phyloP scores from a whole-genome alignment of 2,797 vertebrate genomes.

The Cuculus canorus region DNA sequence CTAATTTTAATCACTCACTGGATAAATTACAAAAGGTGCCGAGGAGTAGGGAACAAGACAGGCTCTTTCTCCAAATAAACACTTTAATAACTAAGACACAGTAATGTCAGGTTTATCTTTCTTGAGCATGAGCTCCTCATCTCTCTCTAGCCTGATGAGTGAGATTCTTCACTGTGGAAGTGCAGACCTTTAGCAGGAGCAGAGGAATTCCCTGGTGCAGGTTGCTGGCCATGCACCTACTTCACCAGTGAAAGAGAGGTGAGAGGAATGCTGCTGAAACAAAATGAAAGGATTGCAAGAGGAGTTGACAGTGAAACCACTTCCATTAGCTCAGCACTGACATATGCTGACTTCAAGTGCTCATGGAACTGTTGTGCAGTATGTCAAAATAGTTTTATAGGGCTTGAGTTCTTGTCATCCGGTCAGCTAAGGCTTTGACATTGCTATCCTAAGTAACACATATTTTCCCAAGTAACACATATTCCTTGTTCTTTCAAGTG shows the following conservation, averaged over 20 bases:
- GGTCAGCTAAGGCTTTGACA: not conserved
- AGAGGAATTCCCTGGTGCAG: not conserved
- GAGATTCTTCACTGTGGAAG: not conserved
- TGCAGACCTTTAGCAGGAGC: not conserved
- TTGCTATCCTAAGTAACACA: not conserved
- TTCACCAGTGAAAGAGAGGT: not conserved
- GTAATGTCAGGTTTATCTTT: not conserved
- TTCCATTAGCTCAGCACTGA: not conserved
- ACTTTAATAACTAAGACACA: not conserved
- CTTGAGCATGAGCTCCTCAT: not conserved
- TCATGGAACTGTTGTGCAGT: not conserved
- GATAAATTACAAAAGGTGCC: not conserved
- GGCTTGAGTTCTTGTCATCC: not conserved
- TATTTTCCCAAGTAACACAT: not conserved
- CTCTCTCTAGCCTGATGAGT: not conserved
- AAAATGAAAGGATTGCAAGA: not conserved
- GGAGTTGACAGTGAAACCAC: not conserved
- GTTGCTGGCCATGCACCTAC: rapidly evolving
- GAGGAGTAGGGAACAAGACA: not conserved
- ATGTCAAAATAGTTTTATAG: not conserved
- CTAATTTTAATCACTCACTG: not conserved
- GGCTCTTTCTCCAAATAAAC: not conserved
- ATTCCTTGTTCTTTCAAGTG: not conserved
- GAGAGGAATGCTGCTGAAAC: rapidly evolving
- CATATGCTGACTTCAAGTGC: not conserved